Evolutionary conservation across 2,113 vertebrate genomes (phyloP), one percentile per base, ranked within the genome.

Genomic region (Phyllopteryx taeniolatus): DNA sequence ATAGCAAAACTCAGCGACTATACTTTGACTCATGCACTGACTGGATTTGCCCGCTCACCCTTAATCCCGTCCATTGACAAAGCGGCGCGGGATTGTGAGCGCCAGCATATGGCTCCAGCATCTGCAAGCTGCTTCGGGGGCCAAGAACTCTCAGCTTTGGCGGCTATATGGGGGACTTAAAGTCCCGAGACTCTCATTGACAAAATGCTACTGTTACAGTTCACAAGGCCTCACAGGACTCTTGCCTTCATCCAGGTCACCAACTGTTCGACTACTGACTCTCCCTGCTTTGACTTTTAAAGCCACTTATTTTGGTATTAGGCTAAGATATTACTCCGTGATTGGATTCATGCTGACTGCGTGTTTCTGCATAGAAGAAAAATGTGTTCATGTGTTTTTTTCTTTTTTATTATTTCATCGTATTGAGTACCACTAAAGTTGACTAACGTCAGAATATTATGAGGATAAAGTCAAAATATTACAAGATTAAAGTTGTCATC

Each of bases 121-220:
- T 88, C 90, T 92, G 90, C 67, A 79, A 35, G 53, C 70, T 67
- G 6, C 35, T 66, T 82, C 79, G 77, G 68, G 31, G 54, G 81
- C 83, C 81, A 78, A 78, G 72, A 74, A 59, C 75, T 82, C 79
- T 68, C 79, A 56, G 54, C 79, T 81, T 79, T 77, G 82, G 86
- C 67, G 60, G 75, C 76, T 71, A 61, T 35, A 61, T 9, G 59
- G 31, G 15, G 59, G 59, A 61, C 31, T 33, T 35, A 15, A 72
- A 87, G 84, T 78, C 86, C 78, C 78, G 70, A 19, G 35, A 87
- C 84, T 88, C 79, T 90, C 90, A 89, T 91, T 93, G 86, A 91
- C 83, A 88, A 88, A 86, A 87, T 85, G 85, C 81, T 84, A 79
- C 79, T 79, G 71, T 79, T 70, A 70, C 57, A n/a, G 53, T 19